Base-by-base conservation (phyloP, 2,888 invertebrate species). In the Oithona nana region DNA sequence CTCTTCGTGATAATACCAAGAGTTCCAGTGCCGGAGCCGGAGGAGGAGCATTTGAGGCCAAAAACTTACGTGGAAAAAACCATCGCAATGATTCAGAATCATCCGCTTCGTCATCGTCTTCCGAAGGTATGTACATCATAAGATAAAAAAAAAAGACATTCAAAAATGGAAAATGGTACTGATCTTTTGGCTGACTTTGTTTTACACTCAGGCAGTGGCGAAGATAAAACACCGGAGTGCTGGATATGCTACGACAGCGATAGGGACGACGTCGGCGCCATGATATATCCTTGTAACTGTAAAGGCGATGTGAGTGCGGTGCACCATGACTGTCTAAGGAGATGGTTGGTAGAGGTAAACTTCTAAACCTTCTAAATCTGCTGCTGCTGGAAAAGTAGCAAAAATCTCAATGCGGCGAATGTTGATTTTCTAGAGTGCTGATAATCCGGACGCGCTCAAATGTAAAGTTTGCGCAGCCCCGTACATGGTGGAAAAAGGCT, bases 241-340 rank as follows among this genome's bases (percentile, higher is more conserved):
- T 93, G 90, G 89, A 92, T 93, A 69, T 93, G 92, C 74, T 92
- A 92, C 72, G 90, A 90, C 74, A 74, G 78, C 24, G 89, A 90
- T 70, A 63, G 64, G 8, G 63, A 61, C n/a, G 63, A 58, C 54
- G 76, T 76, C 57, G 80, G 80, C 16, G 84, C 86, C 1, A 78
- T 92, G 64, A 92, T 93, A 71, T 82, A 86, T 68, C 90, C 90
- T 13, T 93, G 92, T 70, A 82, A 83, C 63, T 92, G 92, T 73
- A 83, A 86, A 54, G 92, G 92, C 8, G 92, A 92, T 74, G 88
- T 89, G n/a, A 84, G 88, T 64, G 84, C 84, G 30, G 90, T 90
- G 58, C 89, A 92, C 75, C 88, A 92, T 71, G 87, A 90, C 72
- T 90, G 92, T 72, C 78, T 92, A 62, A 79, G 87, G 65, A 80